Conservation (phyloP, 2,113 vertebrate species). For the Protomyctophum bolini region DNA sequence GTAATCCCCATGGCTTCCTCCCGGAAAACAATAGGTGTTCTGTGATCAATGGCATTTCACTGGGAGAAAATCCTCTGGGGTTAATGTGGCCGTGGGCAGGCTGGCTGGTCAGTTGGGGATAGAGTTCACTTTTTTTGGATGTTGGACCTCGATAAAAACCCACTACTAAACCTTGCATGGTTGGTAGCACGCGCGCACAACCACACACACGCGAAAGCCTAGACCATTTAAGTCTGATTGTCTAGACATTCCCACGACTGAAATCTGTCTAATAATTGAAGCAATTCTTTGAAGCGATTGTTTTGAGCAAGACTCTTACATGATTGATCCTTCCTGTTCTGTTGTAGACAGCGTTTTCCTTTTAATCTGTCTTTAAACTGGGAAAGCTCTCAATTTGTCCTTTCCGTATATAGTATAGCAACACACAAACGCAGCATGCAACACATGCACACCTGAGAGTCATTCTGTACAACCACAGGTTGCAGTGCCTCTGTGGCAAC, state of each 20-base stretch:
- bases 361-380: too few species aligned
- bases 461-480: too few species aligned
- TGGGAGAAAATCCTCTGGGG: constrained; percentile 51
- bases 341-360: too few species aligned
- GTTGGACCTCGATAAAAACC: background rate
- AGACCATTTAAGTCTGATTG: background rate
- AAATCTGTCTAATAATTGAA: background rate
- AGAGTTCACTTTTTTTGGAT: constrained; percentile 43
- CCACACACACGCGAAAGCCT: background rate
- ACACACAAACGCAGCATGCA: too few species aligned
- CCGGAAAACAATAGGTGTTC: constrained; percentile 58
- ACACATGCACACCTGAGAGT: too few species aligned
- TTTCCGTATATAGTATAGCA: too few species aligned
- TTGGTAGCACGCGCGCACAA: too few species aligned
- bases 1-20: constrained; percentile 64
- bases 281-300: background rate
- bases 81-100: constrained; percentile 47
- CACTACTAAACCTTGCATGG: background rate
- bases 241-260: background rate
- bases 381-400: too few species aligned
- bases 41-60: constrained; percentile 67
- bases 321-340: too few species aligned
- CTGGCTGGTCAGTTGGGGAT: constrained; percentile 38
- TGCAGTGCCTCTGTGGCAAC: too few species aligned
- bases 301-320: too few species aligned